These are phyloP conservation scores for Pollenia labialis DNA, from an alignment of 2,888 invertebrate species.

Conservation along the genomic window DNA sequence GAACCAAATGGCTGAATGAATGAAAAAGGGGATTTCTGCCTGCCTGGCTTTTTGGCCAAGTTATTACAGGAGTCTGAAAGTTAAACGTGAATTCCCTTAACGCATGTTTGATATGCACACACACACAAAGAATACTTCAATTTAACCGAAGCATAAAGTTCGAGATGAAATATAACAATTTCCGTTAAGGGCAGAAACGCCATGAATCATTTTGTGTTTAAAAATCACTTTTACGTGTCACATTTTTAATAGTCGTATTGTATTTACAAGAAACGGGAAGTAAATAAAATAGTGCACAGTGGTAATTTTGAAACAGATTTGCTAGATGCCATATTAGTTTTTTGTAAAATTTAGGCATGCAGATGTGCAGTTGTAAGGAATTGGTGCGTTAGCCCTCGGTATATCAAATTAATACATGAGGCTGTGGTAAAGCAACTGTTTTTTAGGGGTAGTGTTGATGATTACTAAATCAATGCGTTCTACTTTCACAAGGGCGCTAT, in stretches of 20 bases:
- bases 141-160: constrained; percentile 6
- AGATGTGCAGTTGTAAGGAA: too few species aligned
- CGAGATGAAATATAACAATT: constrained; percentile 58
- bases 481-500: too few species aligned
- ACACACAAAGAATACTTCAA: background rate
- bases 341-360: too few species aligned
- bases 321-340: too few species aligned
- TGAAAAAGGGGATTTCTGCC: constrained; percentile 10
- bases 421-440: too few species aligned
- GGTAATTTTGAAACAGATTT: too few species aligned
- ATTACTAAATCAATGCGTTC: too few species aligned
- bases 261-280: constrained; percentile 4
- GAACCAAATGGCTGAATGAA: constrained; percentile 35
- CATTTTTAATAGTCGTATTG: constrained; percentile 39
- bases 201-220: constrained; percentile 63
- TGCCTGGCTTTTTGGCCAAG: background rate
- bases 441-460: too few species aligned
- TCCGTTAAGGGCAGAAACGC: constrained; percentile 50
- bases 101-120: background rate
- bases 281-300: background rate
- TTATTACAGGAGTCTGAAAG: constrained; percentile 36
- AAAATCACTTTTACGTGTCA: constrained; percentile 68
- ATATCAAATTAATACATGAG: too few species aligned
- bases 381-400: too few species aligned
- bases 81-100: constrained; percentile 43